Evolutionary conservation across 2,888 invertebrate genomes (phyloP), one percentile per base, ranked within the genome.

Genomic region (Volucella bombylans): DNA sequence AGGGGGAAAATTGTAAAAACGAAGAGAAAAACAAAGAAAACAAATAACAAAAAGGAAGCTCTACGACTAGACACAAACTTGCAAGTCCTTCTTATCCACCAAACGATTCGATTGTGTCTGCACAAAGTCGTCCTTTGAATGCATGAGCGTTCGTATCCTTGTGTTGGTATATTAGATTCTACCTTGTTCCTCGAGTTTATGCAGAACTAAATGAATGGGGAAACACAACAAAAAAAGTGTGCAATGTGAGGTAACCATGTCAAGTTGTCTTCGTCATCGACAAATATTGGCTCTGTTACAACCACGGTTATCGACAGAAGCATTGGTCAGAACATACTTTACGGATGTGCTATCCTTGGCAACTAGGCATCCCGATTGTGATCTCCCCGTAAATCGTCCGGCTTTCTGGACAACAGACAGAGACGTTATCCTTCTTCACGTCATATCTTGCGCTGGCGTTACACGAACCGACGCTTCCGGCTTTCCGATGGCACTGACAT

Each of bases 1-100:
- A 14, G 73, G 57, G 67, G 64, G 14, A 65, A n/a, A 64, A 49
- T 47, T 10, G 18, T 41, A 38, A 52, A 39, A 31, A 31, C 31
- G 6, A 31, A 31, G 31, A 61, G 11, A 71, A 72, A 18, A 65
- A 50, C 41, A 23, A 23, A 23, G 23, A 23, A 23, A 23, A 23
- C 1, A 23, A 31, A 23, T 23, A 23, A 23, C 2, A 23, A 31
- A 31, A 31, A 31, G 31, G 31, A 31, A 31, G 6, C 39, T 4
- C 71, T 41, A 45, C 38, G 61, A 69, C 83, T 76, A 79, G 83
- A 83, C 83, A 55, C 15, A 47, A 78, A 65, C 74, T 83, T 71
- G 74, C 43, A 49, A 50, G 49, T 9, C 49, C 14, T 23, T 61
- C 41, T 23, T 31, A 49, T 11, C 49, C 31, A 14, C 64, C 31